phyloP scores from a whole-genome alignment of 2,888 invertebrate species.

The Polydrusus pterygomalis region DNA sequence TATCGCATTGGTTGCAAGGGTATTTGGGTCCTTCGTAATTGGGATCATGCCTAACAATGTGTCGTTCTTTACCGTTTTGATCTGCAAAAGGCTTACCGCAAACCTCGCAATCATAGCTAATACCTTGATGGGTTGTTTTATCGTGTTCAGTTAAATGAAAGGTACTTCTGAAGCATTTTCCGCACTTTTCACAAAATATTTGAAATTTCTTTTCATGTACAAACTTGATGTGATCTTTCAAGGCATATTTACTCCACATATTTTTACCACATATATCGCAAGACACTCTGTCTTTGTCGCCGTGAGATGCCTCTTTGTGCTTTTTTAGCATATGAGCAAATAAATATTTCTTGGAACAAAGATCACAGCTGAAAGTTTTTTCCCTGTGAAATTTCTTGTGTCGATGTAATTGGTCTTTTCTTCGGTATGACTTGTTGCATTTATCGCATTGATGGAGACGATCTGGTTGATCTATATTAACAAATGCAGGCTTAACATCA shows the following conservation, averaged over 20 bases:
- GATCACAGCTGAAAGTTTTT: conserved; percentile 56
- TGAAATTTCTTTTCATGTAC: conserved; percentile 72
- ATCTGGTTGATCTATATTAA: neutral
- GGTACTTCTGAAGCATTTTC: conserved; percentile 58
- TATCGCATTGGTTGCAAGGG: conserved; percentile 59
- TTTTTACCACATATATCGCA: conserved; percentile 57
- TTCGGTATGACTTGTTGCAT: conserved; percentile 52
- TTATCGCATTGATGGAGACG: conserved; percentile 28
- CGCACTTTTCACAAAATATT: conserved; percentile 62
- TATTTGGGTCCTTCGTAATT: conserved; percentile 56
- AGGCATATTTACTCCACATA: conserved; percentile 56
- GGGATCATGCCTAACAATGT: conserved; percentile 58
- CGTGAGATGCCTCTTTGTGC: conserved; percentile 57
- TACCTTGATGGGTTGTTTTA: conserved; percentile 59
- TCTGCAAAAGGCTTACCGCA: conserved; percentile 61
- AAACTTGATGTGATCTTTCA: conserved; percentile 56
- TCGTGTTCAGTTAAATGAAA: conserved; percentile 57
- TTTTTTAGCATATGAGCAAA: conserved; percentile 53
- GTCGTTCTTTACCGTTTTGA: conserved; percentile 55
- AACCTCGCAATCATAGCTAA: conserved; percentile 58
- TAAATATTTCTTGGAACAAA: conserved; percentile 58
- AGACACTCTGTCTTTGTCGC: conserved; percentile 50
- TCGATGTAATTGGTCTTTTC: conserved; percentile 42
- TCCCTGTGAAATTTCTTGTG: conserved; percentile 55
- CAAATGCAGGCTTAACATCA: conserved; percentile 1